Evolutionary conservation across 2,888 invertebrate species (phyloP).

Genomic region (Maniola hyperantus): DNA sequence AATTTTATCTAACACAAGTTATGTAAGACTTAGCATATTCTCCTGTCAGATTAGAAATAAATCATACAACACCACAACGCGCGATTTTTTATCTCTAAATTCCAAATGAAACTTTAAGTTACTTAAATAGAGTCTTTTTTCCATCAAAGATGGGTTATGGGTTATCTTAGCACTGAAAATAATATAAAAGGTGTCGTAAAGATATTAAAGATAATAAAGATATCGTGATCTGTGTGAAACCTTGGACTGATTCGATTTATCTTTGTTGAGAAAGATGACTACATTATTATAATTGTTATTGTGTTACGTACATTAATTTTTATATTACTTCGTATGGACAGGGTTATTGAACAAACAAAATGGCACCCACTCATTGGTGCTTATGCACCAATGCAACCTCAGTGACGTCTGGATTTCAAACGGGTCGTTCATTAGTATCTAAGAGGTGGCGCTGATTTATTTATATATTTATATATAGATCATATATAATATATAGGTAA

Average conservation of each 20-base stretch:
- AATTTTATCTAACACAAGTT: neutral
- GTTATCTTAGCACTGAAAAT: slow-evolving; percentile 33
- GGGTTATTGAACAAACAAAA: too few species aligned
- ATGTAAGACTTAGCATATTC: neutral
- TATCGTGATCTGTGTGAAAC: slow-evolving; percentile 38
- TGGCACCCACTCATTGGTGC: too few species aligned
- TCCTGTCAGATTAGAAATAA: neutral
- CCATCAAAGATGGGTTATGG: neutral
- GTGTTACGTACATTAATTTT: too few species aligned
- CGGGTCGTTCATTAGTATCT: too few species aligned
- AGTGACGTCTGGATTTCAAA: too few species aligned
- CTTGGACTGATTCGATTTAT: slow-evolving; percentile 41
- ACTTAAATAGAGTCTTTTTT: neutral
- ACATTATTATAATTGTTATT: too few species aligned
- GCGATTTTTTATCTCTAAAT: neutral
- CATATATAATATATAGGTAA: too few species aligned
- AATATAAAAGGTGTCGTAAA: slow-evolving; percentile 34
- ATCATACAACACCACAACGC: neutral
- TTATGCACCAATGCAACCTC: too few species aligned
- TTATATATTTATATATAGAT: too few species aligned
- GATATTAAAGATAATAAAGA: slow-evolving; percentile 41
- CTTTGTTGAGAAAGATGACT: slow-evolving; percentile 17
- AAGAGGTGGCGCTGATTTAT: too few species aligned
- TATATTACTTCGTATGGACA: too few species aligned
- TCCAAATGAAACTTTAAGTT: neutral